Evolutionary conservation across 2,888 invertebrate species (phyloP).

Genomic region (Amorpha juglandis): DNA sequence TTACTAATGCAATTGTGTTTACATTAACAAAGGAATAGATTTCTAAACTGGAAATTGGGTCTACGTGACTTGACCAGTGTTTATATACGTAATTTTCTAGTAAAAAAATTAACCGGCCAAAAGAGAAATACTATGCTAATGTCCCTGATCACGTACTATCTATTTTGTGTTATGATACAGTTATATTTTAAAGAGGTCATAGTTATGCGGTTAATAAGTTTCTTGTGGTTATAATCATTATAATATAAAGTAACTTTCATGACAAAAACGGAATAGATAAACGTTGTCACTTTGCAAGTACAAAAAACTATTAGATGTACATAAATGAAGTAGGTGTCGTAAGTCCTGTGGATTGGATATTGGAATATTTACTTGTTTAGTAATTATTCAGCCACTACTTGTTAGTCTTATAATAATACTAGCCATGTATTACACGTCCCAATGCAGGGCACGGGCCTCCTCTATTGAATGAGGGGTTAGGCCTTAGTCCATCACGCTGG

Average conservation of each 20-base stretch:
- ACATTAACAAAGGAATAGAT: constrained; percentile 22
- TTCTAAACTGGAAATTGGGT: constrained; percentile 25
- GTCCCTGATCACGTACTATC: constrained; percentile 17
- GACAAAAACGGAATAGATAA: neutral
- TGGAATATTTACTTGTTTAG: no score
- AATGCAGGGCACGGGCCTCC: no score
- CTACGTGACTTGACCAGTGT: constrained; percentile 20
- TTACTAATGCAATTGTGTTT: constrained; percentile 23
- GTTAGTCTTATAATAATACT: no score
- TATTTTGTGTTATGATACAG: neutral
- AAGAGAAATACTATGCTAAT: constrained; percentile 1
- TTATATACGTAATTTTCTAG: constrained; percentile 11
- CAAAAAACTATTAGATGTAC: no score
- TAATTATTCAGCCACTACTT: no score
- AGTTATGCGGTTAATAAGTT: neutral
- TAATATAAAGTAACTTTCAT: neutral
- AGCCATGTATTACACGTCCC: no score
- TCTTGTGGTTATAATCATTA: neutral
- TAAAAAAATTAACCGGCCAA: constrained; percentile 20
- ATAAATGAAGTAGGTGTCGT: no score
- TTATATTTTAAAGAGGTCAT: constrained; percentile 18
- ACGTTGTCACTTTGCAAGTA: no score
- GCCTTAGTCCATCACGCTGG: no score
- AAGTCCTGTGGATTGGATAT: no score
- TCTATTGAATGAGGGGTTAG: no score